Base-by-base conservation (phyloP, 2,797 vertebrate genomes). In the Dipus sagitta region DNA sequence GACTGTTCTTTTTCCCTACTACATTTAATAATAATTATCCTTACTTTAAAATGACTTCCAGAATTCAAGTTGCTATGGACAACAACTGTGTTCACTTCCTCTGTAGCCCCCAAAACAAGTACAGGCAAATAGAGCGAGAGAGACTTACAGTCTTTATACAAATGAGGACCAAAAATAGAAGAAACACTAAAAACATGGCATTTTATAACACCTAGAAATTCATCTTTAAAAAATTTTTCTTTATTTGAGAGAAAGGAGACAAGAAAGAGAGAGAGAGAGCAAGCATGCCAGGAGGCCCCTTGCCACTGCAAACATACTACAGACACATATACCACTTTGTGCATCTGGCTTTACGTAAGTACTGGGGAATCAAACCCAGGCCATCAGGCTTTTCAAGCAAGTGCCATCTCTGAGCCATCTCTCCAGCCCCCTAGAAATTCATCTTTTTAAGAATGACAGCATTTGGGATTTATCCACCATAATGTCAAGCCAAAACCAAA, bases 31-130 rank as follows among this genome's bases (percentile, higher is more conserved):
- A 86, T 75, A 80, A 77, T 93, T 90, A 92, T 83, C 17, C 68
- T 95, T 81, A 75, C 47, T 87, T 91, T 18, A 71, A 91, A 88
- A 84, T 71, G 72, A 88, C 34, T 89, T 86, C 34, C 9, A 72
- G 87, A 83, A 70, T 65, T 94, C 70, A 62, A 42, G 81, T 78
- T 75, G 23, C 68, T 84, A 92, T 95, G 38, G 24, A 83, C 42
- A 83, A 14, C 38, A 7, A 88, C 68, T 72, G 28, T 71, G 62
- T 77, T 58, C 3, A 14, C 42, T 3, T 30, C 5, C 18, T 13
- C 8, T 4, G 9, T 10, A 68, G 26, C 20, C 18, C 13, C 15
- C 13, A 38, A 13, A 18, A 23, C 3, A 21, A 68, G 34, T 38
- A 38, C 3, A 38, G 3, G 6, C 38, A 38, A 38, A 38, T 38